Percentiles rank a stretch among this genome's conserved stretches.
Conservation (phyloP, 1,140 invertebrate genomes). For the Oncopodura yosiiana region DNA sequence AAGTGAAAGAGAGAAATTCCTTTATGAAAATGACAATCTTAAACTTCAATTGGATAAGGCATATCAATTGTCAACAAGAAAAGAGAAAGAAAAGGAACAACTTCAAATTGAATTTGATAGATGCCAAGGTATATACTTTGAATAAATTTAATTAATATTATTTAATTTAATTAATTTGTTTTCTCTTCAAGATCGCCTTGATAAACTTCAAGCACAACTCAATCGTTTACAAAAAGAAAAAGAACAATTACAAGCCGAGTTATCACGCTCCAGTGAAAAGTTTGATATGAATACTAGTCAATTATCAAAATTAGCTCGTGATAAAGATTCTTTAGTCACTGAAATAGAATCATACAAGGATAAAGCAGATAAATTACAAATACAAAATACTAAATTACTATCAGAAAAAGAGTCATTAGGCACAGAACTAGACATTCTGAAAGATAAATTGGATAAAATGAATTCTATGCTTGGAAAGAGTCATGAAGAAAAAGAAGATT, state of each 20-base stretch:
- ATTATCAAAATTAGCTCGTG: conserved; percentile 68
- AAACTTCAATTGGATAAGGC: conserved; percentile 83
- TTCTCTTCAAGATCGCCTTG: conserved; percentile 13
- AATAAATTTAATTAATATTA: too few species aligned
- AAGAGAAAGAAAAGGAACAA: conserved; percentile 80
- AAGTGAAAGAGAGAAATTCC: conserved; percentile 79
- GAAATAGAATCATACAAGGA: conserved; percentile 79
- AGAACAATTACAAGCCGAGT: conserved; percentile 67
- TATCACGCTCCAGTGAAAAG: conserved; percentile 67
- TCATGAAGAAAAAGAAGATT: conserved; percentile 73
- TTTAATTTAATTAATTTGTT: conserved; percentile 5
- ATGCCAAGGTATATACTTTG: conserved; percentile 66
- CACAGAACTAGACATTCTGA: conserved; percentile 73
- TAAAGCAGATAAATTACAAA: conserved; percentile 74
- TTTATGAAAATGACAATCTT: conserved; percentile 77
- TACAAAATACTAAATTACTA: conserved; percentile 73
- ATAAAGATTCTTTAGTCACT: conserved; percentile 68
- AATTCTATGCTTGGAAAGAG: conserved; percentile 68
- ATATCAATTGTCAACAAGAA: conserved; percentile 67
- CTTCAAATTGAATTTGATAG: conserved; percentile 73
- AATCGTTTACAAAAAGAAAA: conserved; percentile 76
- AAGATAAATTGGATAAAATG: conserved; percentile 80
- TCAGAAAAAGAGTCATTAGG: conserved; percentile 73
- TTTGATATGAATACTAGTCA: conserved; percentile 67
- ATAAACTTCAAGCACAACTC: conserved; percentile 49